Evolutionary conservation across 2,888 invertebrate genomes (phyloP).

Genomic region (Ceraclea dissimilis): DNA sequence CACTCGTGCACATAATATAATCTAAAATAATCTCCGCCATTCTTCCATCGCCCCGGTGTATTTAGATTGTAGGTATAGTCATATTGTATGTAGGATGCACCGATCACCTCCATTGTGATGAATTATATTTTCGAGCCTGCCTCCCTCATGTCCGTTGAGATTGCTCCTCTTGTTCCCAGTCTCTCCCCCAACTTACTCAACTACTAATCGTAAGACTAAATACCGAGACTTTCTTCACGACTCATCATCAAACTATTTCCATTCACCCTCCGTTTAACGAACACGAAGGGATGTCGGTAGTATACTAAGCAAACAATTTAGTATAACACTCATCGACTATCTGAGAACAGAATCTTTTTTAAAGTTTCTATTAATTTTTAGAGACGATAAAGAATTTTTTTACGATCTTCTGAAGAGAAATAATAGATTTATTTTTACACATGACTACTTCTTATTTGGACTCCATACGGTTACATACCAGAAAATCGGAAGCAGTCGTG

Average conservation of each 20-base stretch:
- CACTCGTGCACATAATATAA: not conserved
- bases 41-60: not conserved
- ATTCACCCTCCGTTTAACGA: not conserved
- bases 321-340: too few relatives aligned
- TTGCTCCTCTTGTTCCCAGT: not conserved
- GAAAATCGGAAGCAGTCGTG: too few relatives aligned
- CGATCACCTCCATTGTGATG: not conserved
- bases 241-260: not conserved
- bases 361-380: too few relatives aligned
- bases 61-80: not conserved
- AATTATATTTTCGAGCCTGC: not conserved
- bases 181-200: not conserved
- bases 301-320: too few relatives aligned
- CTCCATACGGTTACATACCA: too few relatives aligned
- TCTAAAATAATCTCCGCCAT: not conserved
- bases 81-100: not conserved
- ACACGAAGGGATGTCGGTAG: too few relatives aligned
- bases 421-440: too few relatives aligned
- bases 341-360: too few relatives aligned
- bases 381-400: too few relatives aligned
- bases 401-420: too few relatives aligned
- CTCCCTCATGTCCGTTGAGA: not conserved
- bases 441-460: too few relatives aligned
- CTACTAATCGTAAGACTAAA: not conserved
- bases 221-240: not conserved